Percentiles rank a stretch among this genome's conserved stretches.
Evolutionary conservation across 2,888 invertebrate species (phyloP).

Genomic region (Diarsia mendica): DNA sequence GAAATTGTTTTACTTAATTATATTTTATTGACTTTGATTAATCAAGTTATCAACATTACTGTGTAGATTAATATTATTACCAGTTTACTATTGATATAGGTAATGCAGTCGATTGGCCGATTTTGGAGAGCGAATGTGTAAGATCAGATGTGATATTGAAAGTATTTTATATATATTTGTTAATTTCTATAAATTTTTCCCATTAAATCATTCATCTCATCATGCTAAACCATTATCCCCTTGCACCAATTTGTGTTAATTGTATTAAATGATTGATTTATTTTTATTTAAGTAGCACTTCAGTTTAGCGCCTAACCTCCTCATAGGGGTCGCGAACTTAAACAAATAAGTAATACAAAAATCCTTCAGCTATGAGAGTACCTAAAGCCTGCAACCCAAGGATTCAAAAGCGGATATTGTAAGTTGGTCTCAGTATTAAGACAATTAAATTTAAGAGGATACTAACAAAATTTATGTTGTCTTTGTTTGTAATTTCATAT

Average conservation of each 20-base stretch:
- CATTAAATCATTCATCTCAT: conserved; percentile 40
- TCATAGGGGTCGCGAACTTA: conserved; percentile 18
- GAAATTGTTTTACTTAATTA: not conserved
- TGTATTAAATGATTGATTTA: conserved; percentile 23
- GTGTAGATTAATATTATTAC: not conserved
- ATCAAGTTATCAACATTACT: conserved; percentile 2
- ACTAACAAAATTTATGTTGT: conserved; percentile 22
- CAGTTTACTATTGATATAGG: conserved; percentile 16
- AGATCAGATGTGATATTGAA: conserved; percentile 59
- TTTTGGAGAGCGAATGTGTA: conserved; percentile 86
- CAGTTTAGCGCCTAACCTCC: conserved; percentile 34
- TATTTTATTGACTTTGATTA: not conserved
- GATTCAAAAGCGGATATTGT: conserved; percentile 76
- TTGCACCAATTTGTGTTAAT: conserved; percentile 39
- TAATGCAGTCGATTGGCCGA: conserved; percentile 72
- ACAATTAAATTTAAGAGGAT: not conserved
- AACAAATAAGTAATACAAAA: conserved; percentile 19
- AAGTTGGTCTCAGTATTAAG: conserved; percentile 67
- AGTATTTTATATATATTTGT: conserved; percentile 1
- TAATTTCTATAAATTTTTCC: conserved; percentile 19
- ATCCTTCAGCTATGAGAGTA: conserved; percentile 72
- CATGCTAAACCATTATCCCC: conserved; percentile 36
- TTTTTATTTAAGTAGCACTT: conserved; percentile 48
- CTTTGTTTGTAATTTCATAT: conserved; percentile 19
- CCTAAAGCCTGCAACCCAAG: conserved; percentile 77